Evolutionary conservation across 2,888 invertebrate species (phyloP), one percentile per base, ranked within the genome.

Genomic region (Drosophila meridiana): DNA sequence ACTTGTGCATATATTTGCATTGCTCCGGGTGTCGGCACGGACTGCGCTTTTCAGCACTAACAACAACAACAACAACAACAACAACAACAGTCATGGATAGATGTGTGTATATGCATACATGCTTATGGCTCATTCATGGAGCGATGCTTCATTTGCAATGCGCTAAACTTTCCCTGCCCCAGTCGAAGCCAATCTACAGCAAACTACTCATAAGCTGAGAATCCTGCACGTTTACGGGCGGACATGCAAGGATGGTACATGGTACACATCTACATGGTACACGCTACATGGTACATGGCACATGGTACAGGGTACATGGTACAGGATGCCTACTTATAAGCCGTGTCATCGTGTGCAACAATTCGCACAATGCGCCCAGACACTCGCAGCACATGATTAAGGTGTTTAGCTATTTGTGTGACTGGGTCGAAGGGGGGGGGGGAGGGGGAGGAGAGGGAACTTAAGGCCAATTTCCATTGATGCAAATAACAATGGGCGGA

Each of bases 1-100:
- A 69, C 77, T 73, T 72, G 83, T 72, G 87, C 87, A 86, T 80
- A 83, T 86, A 82, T 86, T 86, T 82, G 83, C 83, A 86, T 80
- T 71, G 75, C 71, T 82, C 55, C 42, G 78, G 81, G 80, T 77
- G 71, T 80, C 48, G 50, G 55, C 83, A 76, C 61, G 70, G 71
- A 84, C 75, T 82, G 81, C 82, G 82, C 81, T 82, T 81, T 84
- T 85, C 71, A 76, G 48, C 77, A 76, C 63, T 77, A 76, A 57
- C 50, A 47, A 28, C 47, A 47, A 9, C 40, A 40, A 4, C 14
- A 40, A 14, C 42, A 42, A 7, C 42, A n/a, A 2, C 42, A 42
- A 3, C 7, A 6, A 40, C 42, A 72, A 8, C 34, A 34, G 34
- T 20, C 20, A 47, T 26, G 38, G 3, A 1, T 4, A 13, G 5